Evolutionary conservation across 2,888 invertebrate species (phyloP).

Genomic region (Hypsopygia costalis): DNA sequence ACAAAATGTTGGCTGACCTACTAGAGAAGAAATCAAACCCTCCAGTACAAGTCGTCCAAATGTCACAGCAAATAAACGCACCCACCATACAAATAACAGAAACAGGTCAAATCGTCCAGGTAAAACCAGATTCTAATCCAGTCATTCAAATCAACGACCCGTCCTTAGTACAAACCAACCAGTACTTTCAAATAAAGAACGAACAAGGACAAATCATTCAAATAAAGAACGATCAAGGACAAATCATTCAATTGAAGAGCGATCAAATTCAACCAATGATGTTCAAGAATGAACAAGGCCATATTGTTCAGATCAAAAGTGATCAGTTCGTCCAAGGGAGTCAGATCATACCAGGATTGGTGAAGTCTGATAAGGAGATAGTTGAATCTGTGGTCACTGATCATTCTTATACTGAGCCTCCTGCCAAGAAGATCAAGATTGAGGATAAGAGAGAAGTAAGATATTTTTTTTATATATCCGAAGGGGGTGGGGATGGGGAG

Average conservation of each 20-base stretch:
- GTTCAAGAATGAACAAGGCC: constrained; percentile 58
- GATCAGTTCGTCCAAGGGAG: constrained; percentile 22
- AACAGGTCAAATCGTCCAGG: constrained; percentile 71
- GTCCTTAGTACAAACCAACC: constrained; percentile 42
- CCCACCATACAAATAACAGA: constrained; percentile 74
- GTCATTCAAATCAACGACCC: constrained; percentile 59
- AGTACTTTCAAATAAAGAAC: constrained; percentile 68
- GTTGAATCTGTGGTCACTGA: constrained; percentile 50
- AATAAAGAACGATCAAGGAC: constrained; percentile 69
- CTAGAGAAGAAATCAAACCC: constrained; percentile 87
- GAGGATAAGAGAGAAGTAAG: constrained; percentile 60
- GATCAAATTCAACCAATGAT: constrained; percentile 56
- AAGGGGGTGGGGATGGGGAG: no score
- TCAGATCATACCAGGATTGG: constrained; percentile 25
- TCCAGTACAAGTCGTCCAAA: constrained; percentile 72
- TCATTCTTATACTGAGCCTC: constrained; percentile 66
- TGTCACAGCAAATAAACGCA: constrained; percentile 63
- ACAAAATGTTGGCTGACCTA: constrained; percentile 91
- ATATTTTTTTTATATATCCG: no score
- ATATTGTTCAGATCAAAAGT: constrained; percentile 46
- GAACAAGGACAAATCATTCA: constrained; percentile 70
- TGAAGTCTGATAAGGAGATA: constrained; percentile 50
- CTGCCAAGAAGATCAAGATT: constrained; percentile 54
- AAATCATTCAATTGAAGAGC: constrained; percentile 63
- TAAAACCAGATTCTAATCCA: constrained; percentile 53